Base-by-base conservation (phyloP, 2,797 vertebrate genomes). In the Enteromius fasciolatus region DNA sequence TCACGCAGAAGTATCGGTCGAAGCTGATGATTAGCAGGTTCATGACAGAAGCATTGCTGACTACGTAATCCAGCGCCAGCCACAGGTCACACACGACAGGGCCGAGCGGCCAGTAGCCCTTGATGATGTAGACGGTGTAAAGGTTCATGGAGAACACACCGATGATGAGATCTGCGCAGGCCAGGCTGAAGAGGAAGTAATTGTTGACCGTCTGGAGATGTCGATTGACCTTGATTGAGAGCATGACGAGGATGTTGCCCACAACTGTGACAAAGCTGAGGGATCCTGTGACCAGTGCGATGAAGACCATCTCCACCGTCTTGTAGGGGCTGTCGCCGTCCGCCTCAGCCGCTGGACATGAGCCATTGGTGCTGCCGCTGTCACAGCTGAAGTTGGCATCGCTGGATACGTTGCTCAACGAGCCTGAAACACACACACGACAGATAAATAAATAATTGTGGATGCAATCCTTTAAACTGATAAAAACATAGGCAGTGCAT, bases 151-250 rank as follows among this genome's bases (percentile, higher is more conserved):
- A 99, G 93, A 99, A 99, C 2, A 91, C 96, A 2, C 98, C 98
- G 0, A 99, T 99, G 88, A 99, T 99, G 89, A 99, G 93, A 83
- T 99, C 98, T 0, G 98, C 98, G 0, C 98, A 99, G 0, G 98
- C 98, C 89, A 99, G 89, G 76, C 97, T 99, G 91, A 99, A 99
- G 72, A 99, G 92, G 89, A 99, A 99, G 78, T 99, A 99, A 91
- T 99, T 99, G 92, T 99, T 99, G 89, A 99, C 97, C 0, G 98
- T 99, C 90, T 99, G 97, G 78, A 99, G 92, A 90, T 99, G 98
- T 57, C 98, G 95, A 92, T 99, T 99, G 46, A 99, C 98, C 91
- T 99, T 99, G 92, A 99, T 99, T 85, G 98, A 99, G 36, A 99
- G 94, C 97, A 99, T 99, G 86, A 99, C 98, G 83, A 99, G 91